Conservation (phyloP, 2,888 invertebrate species). For the Archips crataeganus region DNA sequence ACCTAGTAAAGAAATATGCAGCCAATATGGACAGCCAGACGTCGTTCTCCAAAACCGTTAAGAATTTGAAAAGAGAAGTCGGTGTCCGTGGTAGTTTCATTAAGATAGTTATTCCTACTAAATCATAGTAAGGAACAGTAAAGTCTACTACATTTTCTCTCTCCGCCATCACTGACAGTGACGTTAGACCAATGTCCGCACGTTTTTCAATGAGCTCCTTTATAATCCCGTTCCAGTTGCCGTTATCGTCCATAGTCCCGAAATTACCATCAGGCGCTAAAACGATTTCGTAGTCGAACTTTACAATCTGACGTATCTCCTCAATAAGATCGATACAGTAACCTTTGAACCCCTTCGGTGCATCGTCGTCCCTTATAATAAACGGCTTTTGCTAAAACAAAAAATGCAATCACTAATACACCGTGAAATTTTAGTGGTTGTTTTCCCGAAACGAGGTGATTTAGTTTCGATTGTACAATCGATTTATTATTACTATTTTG, state of each 20-base stretch:
- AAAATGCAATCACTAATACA: slow-evolving; percentile 9
- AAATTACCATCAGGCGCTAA: slow-evolving; percentile 93
- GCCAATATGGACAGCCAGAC: slow-evolving; percentile 99
- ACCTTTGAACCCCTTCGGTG: slow-evolving; percentile 90
- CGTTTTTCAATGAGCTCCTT: slow-evolving; percentile 92
- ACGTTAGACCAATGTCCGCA: slow-evolving; percentile 97
- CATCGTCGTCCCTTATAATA: slow-evolving; percentile 89
- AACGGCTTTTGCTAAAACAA: slow-evolving; percentile 92
- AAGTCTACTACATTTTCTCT: slow-evolving; percentile 98
- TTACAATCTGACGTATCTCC: slow-evolving; percentile 92
- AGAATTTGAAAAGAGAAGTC: slow-evolving; percentile 97
- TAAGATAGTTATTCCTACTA: slow-evolving; percentile 98
- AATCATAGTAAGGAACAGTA: slow-evolving; percentile 98
- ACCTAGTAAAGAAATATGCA: slow-evolving; percentile 97
- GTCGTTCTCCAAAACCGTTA: slow-evolving; percentile 97
- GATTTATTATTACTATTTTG: too few relatives aligned
- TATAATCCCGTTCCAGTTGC: slow-evolving; percentile 94
- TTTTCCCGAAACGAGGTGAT: too few relatives aligned
- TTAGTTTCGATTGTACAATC: too few relatives aligned
- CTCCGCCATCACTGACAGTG: slow-evolving; percentile 98
- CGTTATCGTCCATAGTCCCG: slow-evolving; percentile 95
- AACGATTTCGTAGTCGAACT: slow-evolving; percentile 96
- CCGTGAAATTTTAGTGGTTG: too few relatives aligned
- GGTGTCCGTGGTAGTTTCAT: slow-evolving; percentile 96
- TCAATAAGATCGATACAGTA: slow-evolving; percentile 98